phyloP scores from a whole-genome alignment of 64 coral and sea anemone genomes.

The Dendrophyllia cribrosa region DNA sequence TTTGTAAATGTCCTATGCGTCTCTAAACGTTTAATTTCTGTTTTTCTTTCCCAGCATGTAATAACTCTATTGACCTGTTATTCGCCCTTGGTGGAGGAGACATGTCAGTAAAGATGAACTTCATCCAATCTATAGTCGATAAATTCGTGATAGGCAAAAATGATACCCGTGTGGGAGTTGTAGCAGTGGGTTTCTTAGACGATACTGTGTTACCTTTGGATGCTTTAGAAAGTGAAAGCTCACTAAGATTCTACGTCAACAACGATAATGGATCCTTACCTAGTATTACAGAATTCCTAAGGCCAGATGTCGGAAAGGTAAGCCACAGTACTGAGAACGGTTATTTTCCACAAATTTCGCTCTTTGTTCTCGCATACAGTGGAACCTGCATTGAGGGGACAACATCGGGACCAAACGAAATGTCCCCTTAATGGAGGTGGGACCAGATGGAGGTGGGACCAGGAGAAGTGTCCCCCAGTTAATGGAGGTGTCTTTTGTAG shows the following conservation, averaged over 20 bases:
- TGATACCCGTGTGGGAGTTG: not conserved
- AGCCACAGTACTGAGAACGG: not conserved
- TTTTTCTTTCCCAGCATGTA: conserved; percentile 62
- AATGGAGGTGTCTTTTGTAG: too few relatives aligned
- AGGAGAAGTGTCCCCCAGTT: too few relatives aligned
- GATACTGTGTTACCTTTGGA: not conserved
- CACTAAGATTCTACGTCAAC: not conserved
- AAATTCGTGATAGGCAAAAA: conserved; percentile 56
- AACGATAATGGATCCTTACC: not conserved
- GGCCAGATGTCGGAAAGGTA: conserved; percentile 1
- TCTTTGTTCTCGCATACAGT: too few relatives aligned
- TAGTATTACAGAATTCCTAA: not conserved
- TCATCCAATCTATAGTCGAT: conserved; percentile 73
- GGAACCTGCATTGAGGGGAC: too few relatives aligned
- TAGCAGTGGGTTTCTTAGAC: not conserved
- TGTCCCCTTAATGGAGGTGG: too few relatives aligned
- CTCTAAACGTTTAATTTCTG: too few relatives aligned
- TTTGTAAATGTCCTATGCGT: too few relatives aligned
- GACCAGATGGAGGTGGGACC: too few relatives aligned
- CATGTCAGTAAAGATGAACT: conserved; percentile 53
- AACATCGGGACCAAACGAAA: too few relatives aligned
- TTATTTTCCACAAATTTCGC: too few relatives aligned
- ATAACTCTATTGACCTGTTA: conserved; percentile 55
- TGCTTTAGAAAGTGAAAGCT: not conserved
- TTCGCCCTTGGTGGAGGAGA: conserved; percentile 71